Percentiles rank a stretch among this genome's conserved stretches.
These are phyloP conservation scores for Aquatica leii DNA, from an alignment of 2,888 invertebrate species.

Conservation along the genomic window DNA sequence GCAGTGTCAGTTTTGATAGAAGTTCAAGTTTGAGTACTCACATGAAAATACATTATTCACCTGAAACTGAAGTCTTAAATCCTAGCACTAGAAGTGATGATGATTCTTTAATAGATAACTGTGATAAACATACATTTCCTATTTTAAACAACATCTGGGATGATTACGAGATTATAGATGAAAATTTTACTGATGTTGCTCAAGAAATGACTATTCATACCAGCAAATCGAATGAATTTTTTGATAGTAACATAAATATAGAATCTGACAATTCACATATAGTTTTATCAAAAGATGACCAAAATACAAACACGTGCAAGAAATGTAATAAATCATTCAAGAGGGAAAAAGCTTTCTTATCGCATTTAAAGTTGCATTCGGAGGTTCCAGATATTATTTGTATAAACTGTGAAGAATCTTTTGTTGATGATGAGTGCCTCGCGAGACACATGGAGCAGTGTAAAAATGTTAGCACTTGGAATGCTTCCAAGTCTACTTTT, in stretches of 20 bases:
- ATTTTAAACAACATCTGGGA: not conserved
- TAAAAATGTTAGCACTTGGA: too few species aligned
- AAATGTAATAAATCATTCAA: slow-evolving; percentile 54
- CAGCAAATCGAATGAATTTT: not conserved
- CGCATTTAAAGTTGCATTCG: slow-evolving; percentile 55
- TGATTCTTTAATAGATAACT: slow-evolving; percentile 2
- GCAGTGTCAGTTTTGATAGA: slow-evolving; percentile 60
- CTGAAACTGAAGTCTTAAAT: slow-evolving; percentile 59
- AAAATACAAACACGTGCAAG: not conserved
- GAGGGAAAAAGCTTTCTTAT: slow-evolving; percentile 59
- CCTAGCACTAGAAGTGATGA: slow-evolving; percentile 38
- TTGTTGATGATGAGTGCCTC: slow-evolving; percentile 59
- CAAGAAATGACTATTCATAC: slow-evolving; percentile 52
- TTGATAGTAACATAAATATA: not conserved
- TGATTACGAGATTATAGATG: not conserved
- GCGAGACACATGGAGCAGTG: too few species aligned
- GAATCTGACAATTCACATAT: not conserved
- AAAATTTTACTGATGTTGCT: slow-evolving; percentile 33
- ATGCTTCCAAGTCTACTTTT: slow-evolving; percentile 47
- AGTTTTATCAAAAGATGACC: not conserved
- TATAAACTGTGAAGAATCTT: slow-evolving; percentile 63
- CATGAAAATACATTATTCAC: slow-evolving; percentile 63
- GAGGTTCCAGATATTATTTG: too few species aligned
- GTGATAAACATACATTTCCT: not conserved
- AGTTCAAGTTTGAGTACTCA: slow-evolving; percentile 64